Conservation (phyloP, 1,140 invertebrate species). For the Steinernema khuongi region DNA sequence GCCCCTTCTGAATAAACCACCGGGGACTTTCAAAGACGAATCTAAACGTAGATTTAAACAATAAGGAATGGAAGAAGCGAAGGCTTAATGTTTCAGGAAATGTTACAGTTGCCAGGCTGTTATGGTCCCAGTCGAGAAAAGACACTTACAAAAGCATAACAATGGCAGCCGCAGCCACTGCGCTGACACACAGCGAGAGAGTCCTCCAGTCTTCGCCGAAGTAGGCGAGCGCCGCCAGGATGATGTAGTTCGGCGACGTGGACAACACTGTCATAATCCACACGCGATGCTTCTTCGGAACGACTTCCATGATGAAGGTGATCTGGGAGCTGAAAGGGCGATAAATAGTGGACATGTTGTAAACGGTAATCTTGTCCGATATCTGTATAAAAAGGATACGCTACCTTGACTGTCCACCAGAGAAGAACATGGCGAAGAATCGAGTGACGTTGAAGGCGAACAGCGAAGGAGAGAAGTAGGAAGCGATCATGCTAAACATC, state of each 20-base stretch:
- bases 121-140: background rate
- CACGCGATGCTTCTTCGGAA: conserved; percentile 40
- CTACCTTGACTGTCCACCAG: conserved; percentile 29
- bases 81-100: too few relatives aligned
- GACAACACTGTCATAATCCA: conserved; percentile 34
- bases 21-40: conserved; percentile 51
- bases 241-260: conserved; percentile 4
- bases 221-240: background rate
- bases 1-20: conserved; percentile 48
- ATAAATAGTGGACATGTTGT: too few relatives aligned
- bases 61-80: too few relatives aligned
- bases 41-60: conserved; percentile 14
- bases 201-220: background rate
- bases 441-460: conserved; percentile 24
- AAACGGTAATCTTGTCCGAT: background rate
- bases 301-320: conserved; percentile 35
- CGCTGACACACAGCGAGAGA: background rate
- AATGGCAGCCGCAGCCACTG: background rate
- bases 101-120: too few relatives aligned
- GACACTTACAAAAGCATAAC: background rate
- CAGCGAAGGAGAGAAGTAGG: background rate
- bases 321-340: conserved; percentile 30
- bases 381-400: conserved; percentile 20
- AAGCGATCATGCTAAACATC: background rate
- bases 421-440: conserved; percentile 34